Conservation (phyloP, 2,888 invertebrate species). For the Andrena chrysosceles region DNA sequence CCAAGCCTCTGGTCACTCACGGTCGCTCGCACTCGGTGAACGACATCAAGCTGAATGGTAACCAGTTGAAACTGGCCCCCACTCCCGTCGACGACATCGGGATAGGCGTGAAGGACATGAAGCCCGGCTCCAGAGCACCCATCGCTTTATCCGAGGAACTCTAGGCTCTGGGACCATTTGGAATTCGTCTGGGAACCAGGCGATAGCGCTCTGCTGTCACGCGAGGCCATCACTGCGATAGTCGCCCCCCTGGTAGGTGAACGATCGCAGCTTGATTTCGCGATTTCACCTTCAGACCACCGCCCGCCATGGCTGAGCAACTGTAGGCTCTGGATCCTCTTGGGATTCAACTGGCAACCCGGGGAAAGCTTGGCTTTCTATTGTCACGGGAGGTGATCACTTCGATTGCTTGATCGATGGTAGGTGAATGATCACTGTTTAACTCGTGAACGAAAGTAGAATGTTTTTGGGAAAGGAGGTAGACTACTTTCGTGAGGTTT, state of each 20-base stretch:
- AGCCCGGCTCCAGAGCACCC: constrained; percentile 81
- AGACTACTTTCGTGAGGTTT: background rate
- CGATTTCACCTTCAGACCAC: background rate
- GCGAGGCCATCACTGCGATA: background rate
- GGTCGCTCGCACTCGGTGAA: constrained; percentile 90
- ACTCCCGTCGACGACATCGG: constrained; percentile 87
- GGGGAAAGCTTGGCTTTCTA: background rate
- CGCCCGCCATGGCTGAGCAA: background rate
- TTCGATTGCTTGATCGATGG: background rate
- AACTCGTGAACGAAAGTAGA: background rate
- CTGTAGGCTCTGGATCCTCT: background rate
- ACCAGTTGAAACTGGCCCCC: constrained; percentile 89
- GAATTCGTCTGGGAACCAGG: background rate
- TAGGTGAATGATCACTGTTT: background rate
- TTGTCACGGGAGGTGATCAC: background rate
- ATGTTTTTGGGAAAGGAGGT: background rate
- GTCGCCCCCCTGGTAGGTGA: background rate
- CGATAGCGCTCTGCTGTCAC: background rate
- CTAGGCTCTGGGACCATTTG: constrained; percentile 59
- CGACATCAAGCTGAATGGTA: constrained; percentile 91
- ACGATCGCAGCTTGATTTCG: background rate
- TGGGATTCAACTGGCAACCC: background rate
- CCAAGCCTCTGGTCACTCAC: constrained; percentile 86
- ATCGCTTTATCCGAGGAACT: constrained; percentile 83
- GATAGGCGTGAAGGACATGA: constrained; percentile 82